A percentile compares a stretch with the other conserved stretches of the same genome.
phyloP scores from a whole-genome alignment of 2,888 invertebrate genomes.

The Seira musarum region DNA sequence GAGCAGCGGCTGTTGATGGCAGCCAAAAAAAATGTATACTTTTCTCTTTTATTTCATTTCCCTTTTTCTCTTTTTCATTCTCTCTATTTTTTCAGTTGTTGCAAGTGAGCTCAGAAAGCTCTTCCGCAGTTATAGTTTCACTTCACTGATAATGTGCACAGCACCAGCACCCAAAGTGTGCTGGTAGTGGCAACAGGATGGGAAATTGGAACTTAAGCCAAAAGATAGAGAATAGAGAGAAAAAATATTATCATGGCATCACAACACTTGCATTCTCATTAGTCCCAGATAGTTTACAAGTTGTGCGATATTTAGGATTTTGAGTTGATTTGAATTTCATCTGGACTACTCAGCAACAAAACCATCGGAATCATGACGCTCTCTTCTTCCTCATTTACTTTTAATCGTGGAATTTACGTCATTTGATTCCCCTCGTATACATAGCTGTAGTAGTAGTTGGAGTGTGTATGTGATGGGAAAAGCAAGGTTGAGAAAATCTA shows the following conservation, averaged over 20 bases:
- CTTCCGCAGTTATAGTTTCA: neutral
- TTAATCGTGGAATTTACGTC: neutral
- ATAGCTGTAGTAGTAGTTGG: no score
- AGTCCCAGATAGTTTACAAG: conserved; percentile 53
- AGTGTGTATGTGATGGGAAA: no score
- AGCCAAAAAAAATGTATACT: conserved; percentile 49
- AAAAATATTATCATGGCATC: conserved; percentile 22
- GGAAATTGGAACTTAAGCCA: conserved; percentile 6
- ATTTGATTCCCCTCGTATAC: conserved; percentile 16
- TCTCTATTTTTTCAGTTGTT: neutral
- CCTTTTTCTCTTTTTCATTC: neutral
- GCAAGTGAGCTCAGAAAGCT: neutral
- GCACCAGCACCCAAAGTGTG: no score
- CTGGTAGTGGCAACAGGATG: conserved; percentile 36
- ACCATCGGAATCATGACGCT: neutral
- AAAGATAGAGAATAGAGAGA: neutral
- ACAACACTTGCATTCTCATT: conserved; percentile 58
- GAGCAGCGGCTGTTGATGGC: conserved; percentile 53
- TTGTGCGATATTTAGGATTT: conserved; percentile 43
- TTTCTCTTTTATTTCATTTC: conserved; percentile 28
- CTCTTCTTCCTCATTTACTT: conserved; percentile 4
- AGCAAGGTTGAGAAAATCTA: neutral
- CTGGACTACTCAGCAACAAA: conserved; percentile 9
- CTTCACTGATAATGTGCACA: neutral
- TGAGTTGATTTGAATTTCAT: conserved; percentile 58